Evolutionary conservation across 2,797 vertebrate genomes (phyloP), one percentile per base, ranked within the genome.

Genomic region (Paguma larvata): DNA sequence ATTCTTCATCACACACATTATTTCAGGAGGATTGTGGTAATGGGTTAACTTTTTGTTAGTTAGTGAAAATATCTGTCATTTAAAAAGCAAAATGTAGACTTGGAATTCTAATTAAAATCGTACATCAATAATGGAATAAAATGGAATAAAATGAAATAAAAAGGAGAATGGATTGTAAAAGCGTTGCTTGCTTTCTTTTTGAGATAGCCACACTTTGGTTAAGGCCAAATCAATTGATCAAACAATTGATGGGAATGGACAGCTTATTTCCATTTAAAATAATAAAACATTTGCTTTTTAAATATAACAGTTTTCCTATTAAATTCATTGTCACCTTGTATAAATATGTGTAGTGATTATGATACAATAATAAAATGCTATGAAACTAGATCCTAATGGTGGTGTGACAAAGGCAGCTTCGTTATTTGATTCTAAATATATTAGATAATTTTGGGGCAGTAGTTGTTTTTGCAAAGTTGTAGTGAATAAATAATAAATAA

Each of bases 41-140:
- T 88, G 95, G 95, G 97, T 97, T 98, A 98, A 97, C 96, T 98
- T 94, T 98, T 98, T 98, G 96, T 97, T 97, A 97, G 96, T 89
- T 98, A 98, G 98, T 98, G 98, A 98, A 97, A 95, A 93, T 95
- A 65, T 94, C 95, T 98, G 91, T 98, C 94, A 75, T 92, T 97
- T 98, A 96, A 97, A 98, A 95, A 97, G 92, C 91, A 94, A 97
- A 94, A 97, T 89, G 73, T 97, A 96, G 83, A n/a, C 13, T 84
- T 97, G 94, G 72, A 41, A 41, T 95, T 98, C 91, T 97, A 53
- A 77, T 98, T 93, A 96, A 95, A 98, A 96, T 73, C 90, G 82
- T 62, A 51, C 67, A 92, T 96, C 62, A 93, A 23, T 96, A 91
- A 94, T 95, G 89, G 97, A 95, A 97, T 97, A 97, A 96, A 98